These are phyloP conservation scores for Petrocephalus microphthalmus DNA, from an alignment of 2,113 vertebrate genomes.

Conservation along the genomic window DNA sequence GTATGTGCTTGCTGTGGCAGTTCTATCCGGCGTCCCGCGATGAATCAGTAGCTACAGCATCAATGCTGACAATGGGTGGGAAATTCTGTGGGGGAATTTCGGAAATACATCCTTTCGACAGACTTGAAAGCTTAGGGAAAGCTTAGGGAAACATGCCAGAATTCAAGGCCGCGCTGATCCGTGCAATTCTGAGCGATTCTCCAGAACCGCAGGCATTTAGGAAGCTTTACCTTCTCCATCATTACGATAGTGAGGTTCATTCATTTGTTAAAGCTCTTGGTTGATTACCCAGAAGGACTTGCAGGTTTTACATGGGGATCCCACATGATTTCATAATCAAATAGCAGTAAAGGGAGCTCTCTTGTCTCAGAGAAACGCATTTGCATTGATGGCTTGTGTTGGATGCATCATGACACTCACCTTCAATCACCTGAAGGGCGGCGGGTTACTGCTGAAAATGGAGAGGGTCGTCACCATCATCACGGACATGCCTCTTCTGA, in stretches of 20 bases:
- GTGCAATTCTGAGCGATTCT: neutral
- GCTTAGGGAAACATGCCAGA: neutral
- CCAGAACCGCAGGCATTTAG: neutral
- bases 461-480: neutral
- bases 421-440: neutral
- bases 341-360: neutral
- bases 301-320: neutral
- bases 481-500: neutral
- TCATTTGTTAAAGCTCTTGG: neutral
- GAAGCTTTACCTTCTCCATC: neutral
- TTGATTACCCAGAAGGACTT: neutral
- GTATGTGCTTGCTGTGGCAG: neutral
- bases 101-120: neutral
- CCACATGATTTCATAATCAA: constrained; percentile 20
- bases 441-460: neutral
- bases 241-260: neutral
- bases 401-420: neutral
- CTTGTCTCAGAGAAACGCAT: neutral
- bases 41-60: neutral
- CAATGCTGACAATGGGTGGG: neutral
- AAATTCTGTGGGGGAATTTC: neutral
- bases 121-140: neutral
- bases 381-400: constrained; percentile 5
- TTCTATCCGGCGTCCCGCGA: neutral
- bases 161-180: neutral